Conservation (phyloP, 30 jellyfish, hydroid and myxozoan species). For the Cassiopea andromeda region DNA sequence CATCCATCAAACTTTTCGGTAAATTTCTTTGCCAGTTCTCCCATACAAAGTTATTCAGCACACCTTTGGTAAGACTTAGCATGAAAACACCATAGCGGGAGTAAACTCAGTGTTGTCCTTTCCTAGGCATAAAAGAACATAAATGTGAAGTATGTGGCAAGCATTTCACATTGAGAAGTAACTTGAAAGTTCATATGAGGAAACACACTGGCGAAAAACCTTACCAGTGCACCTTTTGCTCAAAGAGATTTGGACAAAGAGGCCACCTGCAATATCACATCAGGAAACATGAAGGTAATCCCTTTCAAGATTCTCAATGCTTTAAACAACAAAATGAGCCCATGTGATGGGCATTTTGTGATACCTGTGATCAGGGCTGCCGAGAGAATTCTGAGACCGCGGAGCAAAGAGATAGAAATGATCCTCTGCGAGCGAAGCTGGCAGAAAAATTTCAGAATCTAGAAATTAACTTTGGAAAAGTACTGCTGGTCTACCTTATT, state of each 20-base stretch:
- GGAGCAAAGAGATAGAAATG: too few relatives aligned
- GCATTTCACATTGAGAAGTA: conserved; percentile 92
- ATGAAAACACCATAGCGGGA: too few relatives aligned
- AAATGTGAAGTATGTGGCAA: conserved; percentile 89
- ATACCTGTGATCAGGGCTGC: too few relatives aligned
- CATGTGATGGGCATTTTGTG: background rate
- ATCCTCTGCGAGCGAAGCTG: too few relatives aligned
- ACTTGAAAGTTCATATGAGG: conserved; percentile 99
- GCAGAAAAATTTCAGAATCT: too few relatives aligned
- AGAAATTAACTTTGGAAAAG: too few relatives aligned
- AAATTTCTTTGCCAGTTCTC: too few relatives aligned
- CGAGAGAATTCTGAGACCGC: too few relatives aligned
- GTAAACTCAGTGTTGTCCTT: background rate
- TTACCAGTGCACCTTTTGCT: conserved; percentile 86
- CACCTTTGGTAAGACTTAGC: too few relatives aligned
- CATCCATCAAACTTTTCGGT: too few relatives aligned
- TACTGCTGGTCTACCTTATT: too few relatives aligned
- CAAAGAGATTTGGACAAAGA: conserved; percentile 94
- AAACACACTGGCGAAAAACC: conserved; percentile 99
- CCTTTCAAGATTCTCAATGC: background rate
- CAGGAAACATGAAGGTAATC: conserved; percentile 82
- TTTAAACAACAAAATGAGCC: background rate
- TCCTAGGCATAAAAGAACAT: conserved; percentile 94
- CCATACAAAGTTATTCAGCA: too few relatives aligned
- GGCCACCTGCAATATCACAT: conserved; percentile 98